phyloP scores from a whole-genome alignment of 1,140 invertebrate species.

The Drosophila parabipectinata region DNA sequence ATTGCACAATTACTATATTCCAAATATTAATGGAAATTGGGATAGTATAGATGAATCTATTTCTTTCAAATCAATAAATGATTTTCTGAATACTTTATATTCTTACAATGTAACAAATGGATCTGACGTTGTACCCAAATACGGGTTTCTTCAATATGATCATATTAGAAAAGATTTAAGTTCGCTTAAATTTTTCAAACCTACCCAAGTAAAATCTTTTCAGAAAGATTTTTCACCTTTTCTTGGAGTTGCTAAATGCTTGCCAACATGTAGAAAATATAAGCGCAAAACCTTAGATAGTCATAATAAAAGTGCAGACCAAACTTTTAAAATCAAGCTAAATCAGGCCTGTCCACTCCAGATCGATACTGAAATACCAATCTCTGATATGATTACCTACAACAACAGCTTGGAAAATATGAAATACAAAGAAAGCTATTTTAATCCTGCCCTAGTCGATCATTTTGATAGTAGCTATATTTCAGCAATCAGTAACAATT shows the following conservation, averaged over 20 bases:
- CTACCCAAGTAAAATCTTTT: slow-evolving; percentile 26
- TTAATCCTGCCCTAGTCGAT: background rate
- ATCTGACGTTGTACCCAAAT: slow-evolving; percentile 77
- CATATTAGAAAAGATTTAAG: slow-evolving; percentile 76
- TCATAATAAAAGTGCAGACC: background rate
- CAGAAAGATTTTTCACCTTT: slow-evolving; percentile 47
- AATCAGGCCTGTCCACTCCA: slow-evolving; percentile 28
- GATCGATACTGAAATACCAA: slow-evolving; percentile 41
- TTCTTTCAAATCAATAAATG: slow-evolving; percentile 8
- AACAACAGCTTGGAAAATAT: background rate
- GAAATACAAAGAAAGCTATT: background rate
- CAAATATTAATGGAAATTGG: slow-evolving; percentile 88
- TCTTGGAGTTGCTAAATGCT: slow-evolving; percentile 68
- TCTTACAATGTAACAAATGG: slow-evolving; percentile 62
- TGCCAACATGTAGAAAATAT: slow-evolving; percentile 57
- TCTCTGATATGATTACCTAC: background rate
- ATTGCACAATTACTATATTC: slow-evolving; percentile 82
- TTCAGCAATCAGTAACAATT: slow-evolving; percentile 35
- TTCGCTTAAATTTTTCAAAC: slow-evolving; percentile 34
- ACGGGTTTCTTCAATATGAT: slow-evolving; percentile 61
- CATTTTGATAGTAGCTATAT: background rate
- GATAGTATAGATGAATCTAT: slow-evolving; percentile 73
- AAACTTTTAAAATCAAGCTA: slow-evolving; percentile 2
- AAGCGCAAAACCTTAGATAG: slow-evolving; percentile 7
- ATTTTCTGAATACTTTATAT: slow-evolving; percentile 13